These are phyloP conservation scores for Oreotrochilus melanogaster DNA, from an alignment of 2,113 vertebrate genomes.

Conservation along the genomic window DNA sequence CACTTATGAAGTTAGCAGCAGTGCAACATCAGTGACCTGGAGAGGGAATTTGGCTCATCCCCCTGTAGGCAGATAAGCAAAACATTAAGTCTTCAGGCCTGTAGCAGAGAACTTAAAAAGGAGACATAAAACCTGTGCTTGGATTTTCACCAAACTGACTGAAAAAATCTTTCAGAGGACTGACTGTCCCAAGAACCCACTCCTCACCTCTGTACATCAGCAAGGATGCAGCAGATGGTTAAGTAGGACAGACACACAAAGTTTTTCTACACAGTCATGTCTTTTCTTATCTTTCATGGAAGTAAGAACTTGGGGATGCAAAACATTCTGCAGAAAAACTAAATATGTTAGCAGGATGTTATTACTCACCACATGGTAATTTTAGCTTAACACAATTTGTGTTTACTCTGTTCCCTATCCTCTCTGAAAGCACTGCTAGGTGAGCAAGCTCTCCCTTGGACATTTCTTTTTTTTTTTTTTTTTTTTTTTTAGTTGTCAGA, in stretches of 20 bases:
- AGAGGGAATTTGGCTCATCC: background rate
- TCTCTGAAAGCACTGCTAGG: background rate
- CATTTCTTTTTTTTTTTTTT: background rate
- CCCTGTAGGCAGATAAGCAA: background rate
- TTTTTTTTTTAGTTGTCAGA: background rate
- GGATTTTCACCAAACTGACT: background rate
- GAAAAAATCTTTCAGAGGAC: background rate
- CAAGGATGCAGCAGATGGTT: rapidly evolving
- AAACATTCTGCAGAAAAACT: background rate
- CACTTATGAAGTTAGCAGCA: background rate
- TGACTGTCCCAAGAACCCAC: background rate
- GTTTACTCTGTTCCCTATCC: background rate
- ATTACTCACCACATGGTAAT: background rate
- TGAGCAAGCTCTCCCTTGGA: background rate
- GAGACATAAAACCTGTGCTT: background rate
- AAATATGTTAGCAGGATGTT: background rate
- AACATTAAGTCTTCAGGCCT: background rate
- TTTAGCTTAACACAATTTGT: background rate
- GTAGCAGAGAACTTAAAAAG: background rate
- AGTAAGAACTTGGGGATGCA: background rate
- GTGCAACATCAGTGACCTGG: background rate
- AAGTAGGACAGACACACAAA: background rate
- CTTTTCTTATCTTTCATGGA: background rate
- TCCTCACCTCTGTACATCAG: background rate
- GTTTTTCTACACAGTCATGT: background rate